These are phyloP conservation scores for Ectemnius lituratus DNA, from an alignment of 2,888 invertebrate genomes.

Conservation along the genomic window DNA sequence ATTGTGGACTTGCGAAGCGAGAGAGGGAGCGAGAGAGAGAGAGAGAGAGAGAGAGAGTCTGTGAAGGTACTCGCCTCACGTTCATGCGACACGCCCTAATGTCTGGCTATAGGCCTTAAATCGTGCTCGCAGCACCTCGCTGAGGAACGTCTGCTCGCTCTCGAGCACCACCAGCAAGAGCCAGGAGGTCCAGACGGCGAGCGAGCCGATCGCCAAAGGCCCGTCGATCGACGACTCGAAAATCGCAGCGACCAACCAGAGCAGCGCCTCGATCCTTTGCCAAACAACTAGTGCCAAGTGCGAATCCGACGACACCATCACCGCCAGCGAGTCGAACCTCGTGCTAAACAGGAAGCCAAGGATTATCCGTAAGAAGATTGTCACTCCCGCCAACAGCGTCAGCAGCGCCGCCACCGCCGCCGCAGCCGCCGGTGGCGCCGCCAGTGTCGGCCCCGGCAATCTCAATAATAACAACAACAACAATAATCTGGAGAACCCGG, in stretches of 20 bases:
- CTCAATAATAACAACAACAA: conserved; percentile 68
- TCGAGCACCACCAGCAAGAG: conserved; percentile 69
- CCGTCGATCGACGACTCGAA: conserved; percentile 39
- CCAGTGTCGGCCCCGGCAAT: conserved; percentile 71
- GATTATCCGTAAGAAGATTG: conserved; percentile 70
- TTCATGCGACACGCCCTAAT: conserved; percentile 77
- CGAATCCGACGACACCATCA: conserved; percentile 76
- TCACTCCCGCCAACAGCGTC: conserved; percentile 39
- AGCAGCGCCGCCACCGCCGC: not conserved
- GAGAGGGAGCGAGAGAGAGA: too few relatives aligned
- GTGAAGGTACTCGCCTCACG: conserved; percentile 75
- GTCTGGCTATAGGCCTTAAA: conserved; percentile 78
- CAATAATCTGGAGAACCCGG: conserved; percentile 79
- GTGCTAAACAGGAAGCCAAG: conserved; percentile 68
- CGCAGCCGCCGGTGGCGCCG: conserved; percentile 71
- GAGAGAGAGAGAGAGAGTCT: conserved; percentile 33
- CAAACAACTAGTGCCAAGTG: conserved; percentile 54
- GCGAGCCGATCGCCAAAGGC: conserved; percentile 42
- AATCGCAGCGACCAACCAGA: conserved; percentile 40
- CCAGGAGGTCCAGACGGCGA: conserved; percentile 54
- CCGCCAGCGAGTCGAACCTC: conserved; percentile 74
- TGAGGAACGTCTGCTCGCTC: conserved; percentile 72
- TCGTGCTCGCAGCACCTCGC: conserved; percentile 75
- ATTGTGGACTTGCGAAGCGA: too few relatives aligned
- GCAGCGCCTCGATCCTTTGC: not conserved